Base-by-base conservation (phyloP, 1,140 invertebrate species). In the Lasioglossum baleicum region DNA sequence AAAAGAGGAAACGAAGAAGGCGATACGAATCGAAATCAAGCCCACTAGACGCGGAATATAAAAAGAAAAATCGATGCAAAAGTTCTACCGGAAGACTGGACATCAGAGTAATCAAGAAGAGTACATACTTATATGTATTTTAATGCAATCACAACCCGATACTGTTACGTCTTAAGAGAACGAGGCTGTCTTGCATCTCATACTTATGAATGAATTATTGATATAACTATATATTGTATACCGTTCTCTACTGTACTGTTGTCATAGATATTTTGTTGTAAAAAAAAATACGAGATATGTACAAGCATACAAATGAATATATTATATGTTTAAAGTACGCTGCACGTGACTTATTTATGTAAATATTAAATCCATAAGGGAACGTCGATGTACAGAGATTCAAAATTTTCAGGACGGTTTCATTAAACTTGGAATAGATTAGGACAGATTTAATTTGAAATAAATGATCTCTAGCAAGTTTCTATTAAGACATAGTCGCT, bases 231-330 rank as follows among this genome's bases (percentile, higher is more conserved):
- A 88, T 88, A 90, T 90, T 90, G 85, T 92, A 86, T 88, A 91
- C 85, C 89, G 80, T 90, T 90, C 83, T 90, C 83, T 83, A 88
- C 84, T 89, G 86, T 91, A 91, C 88, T 88, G 88, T 91, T 89
- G 87, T 90, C 87, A 90, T 92, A 90, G 90, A 88, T 92, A 92
- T 92, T 92, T 92, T 92, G 89, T 92, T 92, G 91, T 92, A 92
- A 88, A 85, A 87, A 35, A 81, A 82, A 83, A 90, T 88, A 73
- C 78, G 63, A 88, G 83, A 89, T 83, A 91, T 92, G 89, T 92
- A 92, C 89, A 89, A 91, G 87, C 87, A 90, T 91, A 92, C 82
- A 90, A 91, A 92, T 89, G 87, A 88, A 92, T 90, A 92, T 90
- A 92, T 91, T 92, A 92, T 92, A 92, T 92, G 91, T 92, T 92